Conservation (phyloP, 2,888 invertebrate species). For the Deroplatys truncata region DNA sequence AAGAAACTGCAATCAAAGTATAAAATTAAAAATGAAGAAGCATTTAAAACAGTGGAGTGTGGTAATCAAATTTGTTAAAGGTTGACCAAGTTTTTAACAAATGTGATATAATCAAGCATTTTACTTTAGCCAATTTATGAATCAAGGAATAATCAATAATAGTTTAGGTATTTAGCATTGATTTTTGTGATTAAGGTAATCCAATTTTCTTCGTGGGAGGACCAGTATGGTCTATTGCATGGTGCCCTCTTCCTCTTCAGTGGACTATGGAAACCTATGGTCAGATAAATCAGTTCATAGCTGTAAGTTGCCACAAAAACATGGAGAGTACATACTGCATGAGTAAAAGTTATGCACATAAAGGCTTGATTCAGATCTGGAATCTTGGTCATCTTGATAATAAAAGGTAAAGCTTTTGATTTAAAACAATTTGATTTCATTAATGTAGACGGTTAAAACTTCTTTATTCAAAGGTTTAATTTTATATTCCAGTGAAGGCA, state of each 20-base stretch:
- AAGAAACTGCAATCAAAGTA: too few relatives aligned
- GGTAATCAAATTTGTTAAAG: too few relatives aligned
- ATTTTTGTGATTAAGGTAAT: conserved; percentile 33
- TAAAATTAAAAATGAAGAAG: too few relatives aligned
- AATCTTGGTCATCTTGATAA: conserved; percentile 51
- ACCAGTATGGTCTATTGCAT: conserved; percentile 54
- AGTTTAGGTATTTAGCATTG: too few relatives aligned
- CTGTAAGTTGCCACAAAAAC: conserved; percentile 52
- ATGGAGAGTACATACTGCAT: conserved; percentile 51
- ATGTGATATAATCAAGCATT: too few relatives aligned
- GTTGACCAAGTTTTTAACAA: too few relatives aligned
- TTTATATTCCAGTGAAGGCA: neutral
- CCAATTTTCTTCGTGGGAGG: conserved; percentile 54
- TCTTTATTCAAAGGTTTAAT: neutral
- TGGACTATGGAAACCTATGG: conserved; percentile 37
- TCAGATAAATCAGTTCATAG: conserved; percentile 49
- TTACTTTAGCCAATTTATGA: too few relatives aligned
- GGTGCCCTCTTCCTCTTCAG: conserved; percentile 49
- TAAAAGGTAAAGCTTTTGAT: conserved; percentile 38
- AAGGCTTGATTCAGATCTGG: conserved; percentile 67
- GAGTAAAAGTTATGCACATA: conserved; percentile 44
- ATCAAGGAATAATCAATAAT: too few relatives aligned
- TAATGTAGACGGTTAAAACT: neutral
- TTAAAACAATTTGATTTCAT: neutral
- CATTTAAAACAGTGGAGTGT: too few relatives aligned